A percentile compares a stretch with the other conserved stretches of the same genome.
These are phyloP conservation scores for Cydia splendana DNA, from an alignment of 1,140 invertebrate genomes.

Conservation along the genomic window DNA sequence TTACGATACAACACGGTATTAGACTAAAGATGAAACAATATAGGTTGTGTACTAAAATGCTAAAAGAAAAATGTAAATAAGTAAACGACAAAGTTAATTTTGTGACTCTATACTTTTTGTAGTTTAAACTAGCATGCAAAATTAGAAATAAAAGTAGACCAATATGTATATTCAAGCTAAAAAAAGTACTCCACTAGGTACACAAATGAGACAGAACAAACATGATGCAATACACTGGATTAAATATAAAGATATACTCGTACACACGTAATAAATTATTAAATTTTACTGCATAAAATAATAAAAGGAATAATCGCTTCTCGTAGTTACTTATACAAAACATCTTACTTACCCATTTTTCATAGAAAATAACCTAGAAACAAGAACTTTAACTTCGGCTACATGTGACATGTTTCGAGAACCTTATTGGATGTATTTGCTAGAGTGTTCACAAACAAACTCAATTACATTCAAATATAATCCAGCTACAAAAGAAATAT, in stretches of 20 bases:
- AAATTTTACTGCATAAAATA: not conserved
- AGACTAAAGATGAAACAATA: too few relatives aligned
- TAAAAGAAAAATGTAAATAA: too few relatives aligned
- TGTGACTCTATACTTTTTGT: not conserved
- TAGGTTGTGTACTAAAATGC: too few relatives aligned
- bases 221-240: slow-evolving; percentile 6
- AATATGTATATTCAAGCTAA: not conserved
- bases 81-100: not conserved
- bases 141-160: not conserved
- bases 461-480: not conserved
- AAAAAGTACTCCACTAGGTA: not conserved
- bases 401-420: slow-evolving; percentile 65
- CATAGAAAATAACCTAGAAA: slow-evolving; percentile 72
- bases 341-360: slow-evolving; percentile 68
- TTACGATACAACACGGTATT: too few relatives aligned
- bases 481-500: not conserved
- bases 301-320: not conserved
- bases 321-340: slow-evolving; percentile 11
- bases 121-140: not conserved
- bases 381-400: slow-evolving; percentile 68
- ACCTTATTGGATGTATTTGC: not conserved
- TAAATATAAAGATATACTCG: not conserved
- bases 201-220: slow-evolving; percentile 17
- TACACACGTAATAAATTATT: not conserved
- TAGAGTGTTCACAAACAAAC: not conserved